Base-by-base conservation (phyloP, 2,113 vertebrate species). In the Ivindomyrus marchei region DNA sequence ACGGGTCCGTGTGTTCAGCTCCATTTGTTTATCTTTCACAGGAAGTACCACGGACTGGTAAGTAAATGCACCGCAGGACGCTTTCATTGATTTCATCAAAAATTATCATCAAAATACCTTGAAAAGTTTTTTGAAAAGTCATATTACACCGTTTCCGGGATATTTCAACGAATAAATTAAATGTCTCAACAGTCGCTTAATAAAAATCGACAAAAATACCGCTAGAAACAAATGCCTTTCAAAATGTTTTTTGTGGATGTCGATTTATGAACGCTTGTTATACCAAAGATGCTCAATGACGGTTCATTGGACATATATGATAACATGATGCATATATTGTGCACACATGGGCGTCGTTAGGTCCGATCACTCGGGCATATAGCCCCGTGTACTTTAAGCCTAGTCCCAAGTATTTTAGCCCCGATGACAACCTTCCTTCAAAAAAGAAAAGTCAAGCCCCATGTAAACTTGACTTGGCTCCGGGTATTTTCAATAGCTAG, bases 21-120 rank as follows among this genome's bases (percentile, higher is more conserved):
- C 95, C 95, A 96, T 96, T 94, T 96, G 95, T 96, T 96, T 95
- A 95, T 91, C 83, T 94, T 91, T 47, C 47, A 93, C 91, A 92
- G 93, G 92, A 95, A 92, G 90, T 93, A 77, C 89, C 46, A 36
- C 11, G 39, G 50, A 56, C 66, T 15, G 58, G 89, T 42, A 83
- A 31, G 62, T 50, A 90, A 90, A 90, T 53, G 85, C 46, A 66
- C 56, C 56, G 7, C 31, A 62, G 3, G 27, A 50, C 8, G 56
- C 24, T 36, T 66, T 85, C 39, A 56, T 47, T 17, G 83, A 47
- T 90, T 86, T 86, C 13, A 17, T 39, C 17, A 42, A 39, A 53
- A 90, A 88, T 50, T 15, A 42, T 74, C 31, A 19, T 36, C 7
- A 4, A 77, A 70, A 52, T 46, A 8, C 3, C 19, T 5, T 21